Evolutionary conservation across 2,113 vertebrate genomes (phyloP).

Genomic region (Stigmatopora argus): DNA sequence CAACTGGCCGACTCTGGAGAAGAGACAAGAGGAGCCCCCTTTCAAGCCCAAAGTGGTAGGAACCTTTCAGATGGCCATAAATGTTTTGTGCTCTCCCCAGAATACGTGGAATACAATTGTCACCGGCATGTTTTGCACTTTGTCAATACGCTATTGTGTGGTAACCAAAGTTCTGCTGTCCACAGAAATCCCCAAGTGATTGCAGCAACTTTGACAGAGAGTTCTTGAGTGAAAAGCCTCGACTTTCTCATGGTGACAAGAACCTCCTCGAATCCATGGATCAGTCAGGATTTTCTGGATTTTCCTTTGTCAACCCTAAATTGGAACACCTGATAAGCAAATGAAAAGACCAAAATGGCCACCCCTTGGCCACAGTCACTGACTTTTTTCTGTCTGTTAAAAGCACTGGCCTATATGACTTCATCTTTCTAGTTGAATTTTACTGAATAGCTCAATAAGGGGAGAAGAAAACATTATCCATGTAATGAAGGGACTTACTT

Average conservation of each 20-base stretch:
- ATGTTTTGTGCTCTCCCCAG: background rate
- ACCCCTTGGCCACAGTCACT: background rate
- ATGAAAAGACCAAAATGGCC: slow-evolving; percentile 44
- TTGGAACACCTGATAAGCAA: slow-evolving; percentile 79
- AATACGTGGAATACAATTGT: background rate
- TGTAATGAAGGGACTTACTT: slow-evolving; percentile 32
- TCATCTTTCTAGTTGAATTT: background rate
- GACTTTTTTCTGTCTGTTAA: background rate
- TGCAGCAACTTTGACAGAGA: slow-evolving; percentile 95
- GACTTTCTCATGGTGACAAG: slow-evolving; percentile 85
- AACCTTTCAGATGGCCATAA: background rate
- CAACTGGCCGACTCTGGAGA: slow-evolving; percentile 85
- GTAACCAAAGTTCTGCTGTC: slow-evolving; percentile 24
- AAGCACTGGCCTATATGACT: background rate
- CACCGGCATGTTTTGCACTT: background rate
- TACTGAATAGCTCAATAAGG: background rate
- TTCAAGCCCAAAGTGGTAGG: slow-evolving; percentile 96
- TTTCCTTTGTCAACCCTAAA: slow-evolving; percentile 90
- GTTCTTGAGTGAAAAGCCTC: slow-evolving; percentile 91
- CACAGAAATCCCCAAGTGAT: slow-evolving; percentile 85
- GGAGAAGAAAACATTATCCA: background rate
- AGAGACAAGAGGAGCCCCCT: slow-evolving; percentile 79
- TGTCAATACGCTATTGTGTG: background rate
- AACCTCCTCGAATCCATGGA: slow-evolving; percentile 96
- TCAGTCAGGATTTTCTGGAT: slow-evolving; percentile 82